A percentile compares a stretch with the other conserved stretches of the same genome.
phyloP scores from a whole-genome alignment of 2,888 invertebrate species.

The Drosophila robusta region DNA sequence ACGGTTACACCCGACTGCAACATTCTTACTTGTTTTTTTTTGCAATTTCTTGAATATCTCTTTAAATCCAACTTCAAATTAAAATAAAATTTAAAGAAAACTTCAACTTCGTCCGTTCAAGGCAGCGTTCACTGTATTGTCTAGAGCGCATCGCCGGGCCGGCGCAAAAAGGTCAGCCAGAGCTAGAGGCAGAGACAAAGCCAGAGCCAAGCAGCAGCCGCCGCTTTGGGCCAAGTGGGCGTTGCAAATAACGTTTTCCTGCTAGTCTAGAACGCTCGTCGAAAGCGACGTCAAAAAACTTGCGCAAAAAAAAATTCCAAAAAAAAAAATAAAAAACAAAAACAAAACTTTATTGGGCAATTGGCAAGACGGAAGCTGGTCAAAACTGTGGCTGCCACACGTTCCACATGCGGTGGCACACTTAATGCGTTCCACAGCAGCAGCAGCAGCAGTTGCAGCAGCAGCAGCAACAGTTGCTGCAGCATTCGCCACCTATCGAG shows the following conservation, averaged over 20 bases:
- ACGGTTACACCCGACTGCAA: too few relatives aligned
- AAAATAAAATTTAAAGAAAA: too few relatives aligned
- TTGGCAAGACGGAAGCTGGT: slow-evolving; percentile 37
- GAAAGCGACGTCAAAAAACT: neutral
- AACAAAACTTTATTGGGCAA: slow-evolving; percentile 23
- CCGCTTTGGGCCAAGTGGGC: slow-evolving; percentile 51
- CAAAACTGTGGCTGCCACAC: slow-evolving; percentile 7
- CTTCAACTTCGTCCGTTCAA: neutral
- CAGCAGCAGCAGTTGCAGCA: neutral
- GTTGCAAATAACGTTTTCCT: slow-evolving; percentile 66
- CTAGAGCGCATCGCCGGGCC: slow-evolving; percentile 5
- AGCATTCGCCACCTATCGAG: slow-evolving; percentile 13
- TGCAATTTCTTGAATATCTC: too few relatives aligned
- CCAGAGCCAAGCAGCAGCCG: neutral
- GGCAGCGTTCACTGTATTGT: slow-evolving; percentile 1
- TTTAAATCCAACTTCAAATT: too few relatives aligned
- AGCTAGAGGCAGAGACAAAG: neutral
- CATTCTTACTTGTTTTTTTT: too few relatives aligned
- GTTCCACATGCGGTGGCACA: slow-evolving; percentile 44
- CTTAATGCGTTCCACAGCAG: slow-evolving; percentile 39
- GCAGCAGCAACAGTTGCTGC: neutral
- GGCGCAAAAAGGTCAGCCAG: slow-evolving; percentile 65
- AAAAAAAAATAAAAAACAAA: neutral
- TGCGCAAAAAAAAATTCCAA: neutral
- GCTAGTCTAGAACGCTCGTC: slow-evolving; percentile 2